Percentiles rank a stretch among this genome's conserved stretches.
Conservation (phyloP, 2,797 vertebrate species). For the Hipposideros larvatus region DNA sequence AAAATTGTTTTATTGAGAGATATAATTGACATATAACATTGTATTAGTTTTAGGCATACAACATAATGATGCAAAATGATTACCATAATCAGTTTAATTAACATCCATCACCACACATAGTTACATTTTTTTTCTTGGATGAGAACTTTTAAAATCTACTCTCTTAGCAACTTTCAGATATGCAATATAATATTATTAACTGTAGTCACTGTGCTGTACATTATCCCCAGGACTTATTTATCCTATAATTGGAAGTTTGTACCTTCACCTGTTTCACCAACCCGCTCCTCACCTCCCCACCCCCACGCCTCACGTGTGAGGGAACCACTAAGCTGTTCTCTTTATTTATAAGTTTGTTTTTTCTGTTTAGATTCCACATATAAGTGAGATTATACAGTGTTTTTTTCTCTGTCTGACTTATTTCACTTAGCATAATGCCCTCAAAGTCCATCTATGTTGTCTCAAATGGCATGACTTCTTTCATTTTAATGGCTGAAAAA, state of each 20-base stretch:
- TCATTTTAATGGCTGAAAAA: conserved; percentile 20
- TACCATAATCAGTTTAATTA: too few relatives aligned
- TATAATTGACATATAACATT: background rate
- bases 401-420: background rate
- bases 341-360: background rate
- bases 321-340: background rate
- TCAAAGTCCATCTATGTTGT: background rate
- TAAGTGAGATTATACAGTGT: background rate
- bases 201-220: background rate
- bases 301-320: background rate
- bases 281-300: too few relatives aligned
- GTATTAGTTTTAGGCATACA: too few relatives aligned
- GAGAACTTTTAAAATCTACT: background rate
- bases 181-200: background rate
- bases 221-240: background rate
- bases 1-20: background rate
- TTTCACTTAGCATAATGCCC: background rate
- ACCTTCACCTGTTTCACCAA: background rate
- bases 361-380: background rate
- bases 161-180: too few relatives aligned
- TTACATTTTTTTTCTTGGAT: too few relatives aligned
- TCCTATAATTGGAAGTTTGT: background rate
- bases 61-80: too few relatives aligned
- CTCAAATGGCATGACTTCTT: background rate
- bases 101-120: too few relatives aligned